Evolutionary conservation across 2,113 vertebrate species (phyloP).

Genomic region (Regulus satrapa): DNA sequence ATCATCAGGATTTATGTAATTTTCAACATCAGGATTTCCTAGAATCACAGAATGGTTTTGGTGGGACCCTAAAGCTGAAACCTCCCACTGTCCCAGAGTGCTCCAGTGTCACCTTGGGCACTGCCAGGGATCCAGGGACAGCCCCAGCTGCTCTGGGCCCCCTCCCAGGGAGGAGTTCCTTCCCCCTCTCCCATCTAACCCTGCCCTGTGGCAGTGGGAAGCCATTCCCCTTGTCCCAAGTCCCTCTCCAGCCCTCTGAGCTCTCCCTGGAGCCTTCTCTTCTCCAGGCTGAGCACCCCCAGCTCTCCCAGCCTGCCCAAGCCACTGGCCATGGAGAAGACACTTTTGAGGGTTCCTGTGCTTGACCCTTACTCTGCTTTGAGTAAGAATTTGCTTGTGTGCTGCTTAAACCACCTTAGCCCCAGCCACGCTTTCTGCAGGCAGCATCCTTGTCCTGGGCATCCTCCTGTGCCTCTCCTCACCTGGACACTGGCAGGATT

Average conservation of each 20-base stretch:
- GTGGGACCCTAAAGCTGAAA: neutral
- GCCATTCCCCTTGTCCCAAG: neutral
- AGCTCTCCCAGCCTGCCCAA: neutral
- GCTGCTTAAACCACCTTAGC: neutral
- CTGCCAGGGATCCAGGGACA: neutral
- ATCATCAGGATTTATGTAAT: too few relatives aligned
- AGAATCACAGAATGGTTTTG: neutral
- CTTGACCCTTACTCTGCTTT: neutral
- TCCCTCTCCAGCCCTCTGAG: neutral
- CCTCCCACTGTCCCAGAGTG: fast-evolving
- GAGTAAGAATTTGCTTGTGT: neutral
- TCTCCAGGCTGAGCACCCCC: neutral
- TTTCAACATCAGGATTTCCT: neutral
- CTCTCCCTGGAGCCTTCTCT: neutral
- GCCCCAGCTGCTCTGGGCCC: neutral
- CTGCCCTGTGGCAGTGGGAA: neutral
- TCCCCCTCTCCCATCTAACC: fast-evolving
- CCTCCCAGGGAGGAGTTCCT: fast-evolving
- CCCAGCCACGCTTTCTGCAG: neutral
- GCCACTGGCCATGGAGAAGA: neutral
- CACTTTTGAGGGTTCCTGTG: neutral
- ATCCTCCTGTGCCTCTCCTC: neutral
- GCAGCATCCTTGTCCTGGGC: neutral
- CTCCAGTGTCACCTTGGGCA: neutral
- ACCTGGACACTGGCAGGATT: neutral